Evolutionary conservation across 1,140 invertebrate species (phyloP).

Genomic region (Hylaeus anthracinus): DNA sequence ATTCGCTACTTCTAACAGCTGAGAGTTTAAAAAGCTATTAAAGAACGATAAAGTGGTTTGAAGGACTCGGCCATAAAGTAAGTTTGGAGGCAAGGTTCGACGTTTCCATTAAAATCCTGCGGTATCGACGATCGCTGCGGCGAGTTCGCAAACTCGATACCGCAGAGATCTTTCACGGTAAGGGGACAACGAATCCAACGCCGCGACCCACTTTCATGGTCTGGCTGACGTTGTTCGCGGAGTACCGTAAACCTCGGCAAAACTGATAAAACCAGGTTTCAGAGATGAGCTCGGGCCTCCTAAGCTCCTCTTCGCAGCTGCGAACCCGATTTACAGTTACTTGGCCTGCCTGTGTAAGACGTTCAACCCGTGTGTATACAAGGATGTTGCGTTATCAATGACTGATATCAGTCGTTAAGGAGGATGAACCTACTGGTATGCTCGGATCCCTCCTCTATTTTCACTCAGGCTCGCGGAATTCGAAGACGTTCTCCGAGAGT

Average conservation of each 20-base stretch:
- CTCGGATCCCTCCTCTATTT: not conserved
- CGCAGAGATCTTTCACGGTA: not conserved
- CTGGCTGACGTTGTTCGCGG: conserved; percentile 12
- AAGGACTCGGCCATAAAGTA: not conserved
- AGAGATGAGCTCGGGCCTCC: conserved; percentile 39
- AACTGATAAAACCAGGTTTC: conserved; percentile 65
- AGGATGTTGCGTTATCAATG: conserved; percentile 23
- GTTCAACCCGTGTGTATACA: conserved; percentile 30
- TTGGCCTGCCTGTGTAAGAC: conserved; percentile 54
- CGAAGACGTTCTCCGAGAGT: too few relatives aligned
- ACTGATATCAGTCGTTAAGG: conserved; percentile 20
- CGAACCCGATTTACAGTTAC: conserved; percentile 61
- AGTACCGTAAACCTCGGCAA: conserved; percentile 60
- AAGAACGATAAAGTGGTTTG: not conserved
- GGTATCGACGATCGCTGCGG: not conserved
- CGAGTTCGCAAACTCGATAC: not conserved
- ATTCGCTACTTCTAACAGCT: not conserved
- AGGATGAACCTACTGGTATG: conserved; percentile 13
- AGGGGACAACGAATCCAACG: not conserved
- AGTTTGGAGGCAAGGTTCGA: not conserved
- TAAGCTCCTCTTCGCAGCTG: conserved; percentile 37
- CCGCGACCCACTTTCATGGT: conserved; percentile 43
- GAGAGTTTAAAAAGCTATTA: not conserved
- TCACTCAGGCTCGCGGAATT: too few relatives aligned
- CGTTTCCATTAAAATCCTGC: not conserved